Base-by-base conservation (phyloP, 2,797 vertebrate species). In the Myotis daubentonii region DNA sequence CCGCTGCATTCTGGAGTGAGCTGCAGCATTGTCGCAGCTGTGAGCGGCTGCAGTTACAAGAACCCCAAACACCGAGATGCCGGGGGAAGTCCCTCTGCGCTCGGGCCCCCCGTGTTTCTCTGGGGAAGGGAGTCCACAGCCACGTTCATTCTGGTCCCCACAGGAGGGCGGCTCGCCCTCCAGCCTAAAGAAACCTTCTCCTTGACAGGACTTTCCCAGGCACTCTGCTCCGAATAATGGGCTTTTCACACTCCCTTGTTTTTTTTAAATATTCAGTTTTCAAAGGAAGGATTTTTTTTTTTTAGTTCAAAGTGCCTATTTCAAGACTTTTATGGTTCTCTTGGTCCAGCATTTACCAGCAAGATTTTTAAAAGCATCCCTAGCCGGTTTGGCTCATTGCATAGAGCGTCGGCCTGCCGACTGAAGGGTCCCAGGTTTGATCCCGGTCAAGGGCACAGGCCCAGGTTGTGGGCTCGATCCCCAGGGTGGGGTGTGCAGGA, bases 11-110 rank as follows among this genome's bases (percentile, higher is more conserved):
- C 75, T 51, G 41, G 17, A 72, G 89, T 74, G 60, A 30, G 75
- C 79, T 38, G 76, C 53, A 55, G 23, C 96, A 76, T 95, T 96
- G 91, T 97, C 96, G 87, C 96, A 95, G 96, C 96, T 95, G 96
- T 0, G 13, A 74, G 75, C 16, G 36, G 65, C 13, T 81, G 89
- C 23, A 4, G 30, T 74, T 90, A 5, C 7, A 66, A 88, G 88
- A 57, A 25, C 30, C 53, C 79, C 83, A 49, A 76, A 41, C 49
- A 33, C 36, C 4, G 0, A 44, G 30, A n/a, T 17, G 41, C 60
- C 36, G 6, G 0, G 38, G 66, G 30, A 75, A 78, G 83, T 33
- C 51, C 33, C 88, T 30, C 49, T 9, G 2, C 33, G 0, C 22
- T 84, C 68, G 41, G 6, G 33, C 82, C 44, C 76, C 51, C 88